Base-by-base conservation (phyloP, 2,113 vertebrate genomes). In the Channa argus region DNA sequence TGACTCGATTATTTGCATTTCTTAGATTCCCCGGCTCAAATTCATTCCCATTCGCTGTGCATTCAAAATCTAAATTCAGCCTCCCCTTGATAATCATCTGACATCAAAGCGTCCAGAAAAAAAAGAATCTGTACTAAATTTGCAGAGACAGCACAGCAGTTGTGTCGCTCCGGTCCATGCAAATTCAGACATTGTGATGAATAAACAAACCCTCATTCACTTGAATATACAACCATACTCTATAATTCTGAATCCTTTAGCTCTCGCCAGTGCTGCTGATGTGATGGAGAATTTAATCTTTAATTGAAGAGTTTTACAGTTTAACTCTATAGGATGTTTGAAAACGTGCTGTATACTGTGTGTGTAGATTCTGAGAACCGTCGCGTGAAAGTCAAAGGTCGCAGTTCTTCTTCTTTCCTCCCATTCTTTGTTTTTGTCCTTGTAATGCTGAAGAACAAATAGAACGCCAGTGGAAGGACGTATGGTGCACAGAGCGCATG, bases 81-180 rank as follows among this genome's bases (percentile, higher is more conserved):
- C 46, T 75, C 14, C 63, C 50, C 63, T 74, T 8, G 15, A 72
- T 83, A 66, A 79, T 82, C 68, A 74, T 71, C 50, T 72, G 61
- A 65, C 59, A 84, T 84, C 69, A 86, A 80, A 84, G 61, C 74
- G 80, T 80, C n/a, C 59, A 65, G 71, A 86, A 63, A 43, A 74
- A 82, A 83, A 82, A 83, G 71, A 56, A 68, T 82, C 47, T 72
- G 78, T 66, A 75, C 85, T 73, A 47, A 78, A 84, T 89, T 80
- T 84, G 79, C 81, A 77, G 77, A 73, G 77, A 68, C 64, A 47
- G 74, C 72, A 43, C 50, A 44, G 62, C 63, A 59, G 53, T 54
- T 33, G 33, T 53, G 50, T 66, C 41, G 47, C 65, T 71, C 41
- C 36, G 45, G 33, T 72, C 34, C 65, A 78, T 80, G 70, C 70